These are phyloP conservation scores for Charadrius vociferus DNA, from an alignment of 2,113 vertebrate species.

Conservation along the genomic window DNA sequence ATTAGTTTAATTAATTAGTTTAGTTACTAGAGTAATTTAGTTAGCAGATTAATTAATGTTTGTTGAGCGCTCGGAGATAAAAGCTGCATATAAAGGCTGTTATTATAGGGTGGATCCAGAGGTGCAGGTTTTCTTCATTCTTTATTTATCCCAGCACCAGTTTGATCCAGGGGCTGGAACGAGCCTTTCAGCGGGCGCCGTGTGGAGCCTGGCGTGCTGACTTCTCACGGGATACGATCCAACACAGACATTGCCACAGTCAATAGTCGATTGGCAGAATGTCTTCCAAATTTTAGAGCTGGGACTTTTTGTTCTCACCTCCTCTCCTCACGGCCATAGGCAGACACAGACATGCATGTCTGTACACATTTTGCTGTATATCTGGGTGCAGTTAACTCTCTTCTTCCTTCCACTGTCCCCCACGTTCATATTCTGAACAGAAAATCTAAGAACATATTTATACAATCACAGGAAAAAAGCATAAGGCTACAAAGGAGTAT, in stretches of 20 bases:
- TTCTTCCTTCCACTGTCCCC: not conserved
- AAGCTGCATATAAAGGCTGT: slow-evolving; percentile 15
- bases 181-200: not conserved
- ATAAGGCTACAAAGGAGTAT: not conserved
- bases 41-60: slow-evolving; percentile 74
- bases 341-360: accelerated
- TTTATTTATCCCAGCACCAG: not conserved
- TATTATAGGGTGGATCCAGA: not conserved
- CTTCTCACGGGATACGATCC: not conserved
- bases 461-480: not conserved
- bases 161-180: not conserved
- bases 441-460: not conserved
- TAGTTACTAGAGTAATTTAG: slow-evolving; percentile 70
- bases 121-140: not conserved
- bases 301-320: not conserved
- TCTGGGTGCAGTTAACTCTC: not conserved
- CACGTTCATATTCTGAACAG: accelerated
- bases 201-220: not conserved
- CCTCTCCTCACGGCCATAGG: not conserved
- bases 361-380: accelerated
- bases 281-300: not conserved
- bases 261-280: not conserved
- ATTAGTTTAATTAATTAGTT: slow-evolving; percentile 77
- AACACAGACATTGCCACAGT: not conserved
- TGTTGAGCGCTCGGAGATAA: slow-evolving; percentile 50